phyloP scores from a whole-genome alignment of 1,140 invertebrate species.

The Eueides isabella region DNA sequence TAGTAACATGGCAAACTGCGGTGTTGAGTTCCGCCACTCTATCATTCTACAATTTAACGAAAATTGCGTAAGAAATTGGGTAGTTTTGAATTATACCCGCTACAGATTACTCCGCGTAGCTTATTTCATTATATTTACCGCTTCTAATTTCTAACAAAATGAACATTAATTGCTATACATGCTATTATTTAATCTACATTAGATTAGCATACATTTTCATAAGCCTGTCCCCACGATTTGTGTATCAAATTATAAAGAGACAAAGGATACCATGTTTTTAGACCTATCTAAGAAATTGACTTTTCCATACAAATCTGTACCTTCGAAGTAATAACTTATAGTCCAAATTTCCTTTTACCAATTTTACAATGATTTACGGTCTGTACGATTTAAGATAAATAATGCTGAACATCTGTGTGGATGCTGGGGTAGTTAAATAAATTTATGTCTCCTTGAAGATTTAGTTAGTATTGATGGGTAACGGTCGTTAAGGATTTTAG shows the following conservation, averaged over 20 bases:
- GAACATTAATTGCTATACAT: too few relatives aligned
- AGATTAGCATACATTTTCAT: not conserved
- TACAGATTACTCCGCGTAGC: too few relatives aligned
- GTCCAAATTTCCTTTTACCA: not conserved
- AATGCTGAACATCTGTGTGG: not conserved
- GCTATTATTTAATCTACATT: not conserved
- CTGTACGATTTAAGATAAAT: not conserved
- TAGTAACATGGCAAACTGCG: too few relatives aligned
- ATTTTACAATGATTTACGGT: conserved; percentile 2
- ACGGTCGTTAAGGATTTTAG: not conserved
- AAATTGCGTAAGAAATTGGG: too few relatives aligned
- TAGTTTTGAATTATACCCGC: too few relatives aligned
- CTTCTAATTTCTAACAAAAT: too few relatives aligned
- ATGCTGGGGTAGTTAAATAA: not conserved
- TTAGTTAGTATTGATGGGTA: conserved; percentile 6
- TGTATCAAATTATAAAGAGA: not conserved
- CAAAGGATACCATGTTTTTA: not conserved
- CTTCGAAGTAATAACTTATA: not conserved
- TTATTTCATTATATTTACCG: too few relatives aligned
- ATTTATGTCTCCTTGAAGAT: not conserved
- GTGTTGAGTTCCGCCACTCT: too few relatives aligned
- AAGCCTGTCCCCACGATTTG: not conserved
- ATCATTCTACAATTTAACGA: too few relatives aligned
- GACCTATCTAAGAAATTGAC: not conserved
- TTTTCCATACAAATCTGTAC: not conserved